phyloP scores from a whole-genome alignment of 2,113 vertebrate genomes.

The Charina bottae region DNA sequence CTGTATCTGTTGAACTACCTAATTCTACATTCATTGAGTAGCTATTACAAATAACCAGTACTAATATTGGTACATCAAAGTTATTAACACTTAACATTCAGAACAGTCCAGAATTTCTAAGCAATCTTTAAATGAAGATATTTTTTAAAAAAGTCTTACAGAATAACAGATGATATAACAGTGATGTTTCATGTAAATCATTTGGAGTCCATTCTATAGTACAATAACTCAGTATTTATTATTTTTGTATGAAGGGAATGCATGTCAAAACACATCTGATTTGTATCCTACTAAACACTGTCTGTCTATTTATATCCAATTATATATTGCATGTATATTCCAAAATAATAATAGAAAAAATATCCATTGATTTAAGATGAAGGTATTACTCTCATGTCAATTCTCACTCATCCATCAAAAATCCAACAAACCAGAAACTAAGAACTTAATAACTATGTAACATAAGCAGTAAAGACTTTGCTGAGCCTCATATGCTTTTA shows the following conservation, averaged over 20 bases:
- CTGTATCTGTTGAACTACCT: background rate
- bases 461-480: background rate
- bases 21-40: background rate
- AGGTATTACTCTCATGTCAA: background rate
- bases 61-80: background rate
- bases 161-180: background rate
- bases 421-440: background rate
- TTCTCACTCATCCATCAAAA: background rate
- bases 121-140: background rate
- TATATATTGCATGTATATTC: background rate
- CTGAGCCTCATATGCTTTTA: background rate
- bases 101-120: background rate
- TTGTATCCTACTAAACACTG: no score
- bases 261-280: background rate
- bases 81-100: background rate
- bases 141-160: background rate
- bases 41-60: background rate
- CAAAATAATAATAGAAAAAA: background rate
- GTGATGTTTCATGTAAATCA: background rate
- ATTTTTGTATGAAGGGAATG: background rate
- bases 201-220: background rate
- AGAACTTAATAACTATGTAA: background rate
- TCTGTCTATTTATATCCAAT: background rate
- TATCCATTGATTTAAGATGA: background rate
- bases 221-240: background rate